Percentiles rank a stretch among this genome's conserved stretches.
Evolutionary conservation across 2,113 vertebrate species (phyloP).

Genomic region (Amphilophus citrinellus): DNA sequence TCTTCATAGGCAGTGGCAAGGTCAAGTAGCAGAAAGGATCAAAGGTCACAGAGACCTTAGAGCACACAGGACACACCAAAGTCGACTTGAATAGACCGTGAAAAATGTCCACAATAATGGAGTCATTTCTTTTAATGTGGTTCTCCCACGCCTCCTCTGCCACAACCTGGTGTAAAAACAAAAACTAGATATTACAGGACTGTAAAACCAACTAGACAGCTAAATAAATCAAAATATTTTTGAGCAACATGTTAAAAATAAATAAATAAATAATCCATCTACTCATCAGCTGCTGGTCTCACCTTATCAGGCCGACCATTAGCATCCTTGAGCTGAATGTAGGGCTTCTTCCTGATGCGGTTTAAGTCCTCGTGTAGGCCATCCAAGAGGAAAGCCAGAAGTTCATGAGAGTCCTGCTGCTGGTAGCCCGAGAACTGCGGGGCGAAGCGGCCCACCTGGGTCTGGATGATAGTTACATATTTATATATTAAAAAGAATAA

Average conservation of each 20-base stretch:
- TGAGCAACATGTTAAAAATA: no score
- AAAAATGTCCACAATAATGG: conserved; percentile 99
- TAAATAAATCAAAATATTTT: no score
- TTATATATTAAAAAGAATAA: no score
- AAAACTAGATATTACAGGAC: neutral
- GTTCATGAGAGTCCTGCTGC: conserved; percentile 98
- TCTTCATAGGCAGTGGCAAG: conserved; percentile 97
- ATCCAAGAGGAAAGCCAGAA: conserved; percentile 97
- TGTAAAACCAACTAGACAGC: no score
- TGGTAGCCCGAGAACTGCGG: conserved; percentile 99
- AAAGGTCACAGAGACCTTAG: conserved; percentile 98
- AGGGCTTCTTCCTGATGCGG: conserved; percentile 98
- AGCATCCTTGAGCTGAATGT: conserved; percentile 97
- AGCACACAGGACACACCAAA: conserved; percentile 94
- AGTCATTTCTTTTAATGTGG: conserved; percentile 98
- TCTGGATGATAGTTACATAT: conserved; percentile 74
- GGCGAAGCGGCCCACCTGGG: conserved; percentile 96
- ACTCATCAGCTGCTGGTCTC: fast-evolving
- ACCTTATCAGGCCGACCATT: conserved; percentile 96
- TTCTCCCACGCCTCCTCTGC: conserved; percentile 99
- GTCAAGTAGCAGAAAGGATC: conserved; percentile 99
- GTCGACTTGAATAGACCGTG: conserved; percentile 99
- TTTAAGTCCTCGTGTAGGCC: conserved; percentile 98
- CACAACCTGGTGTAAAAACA: conserved; percentile 85
- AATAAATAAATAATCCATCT: no score